Evolutionary conservation across 2,113 vertebrate genomes (phyloP).

Genomic region (Montifringilla adamsi): DNA sequence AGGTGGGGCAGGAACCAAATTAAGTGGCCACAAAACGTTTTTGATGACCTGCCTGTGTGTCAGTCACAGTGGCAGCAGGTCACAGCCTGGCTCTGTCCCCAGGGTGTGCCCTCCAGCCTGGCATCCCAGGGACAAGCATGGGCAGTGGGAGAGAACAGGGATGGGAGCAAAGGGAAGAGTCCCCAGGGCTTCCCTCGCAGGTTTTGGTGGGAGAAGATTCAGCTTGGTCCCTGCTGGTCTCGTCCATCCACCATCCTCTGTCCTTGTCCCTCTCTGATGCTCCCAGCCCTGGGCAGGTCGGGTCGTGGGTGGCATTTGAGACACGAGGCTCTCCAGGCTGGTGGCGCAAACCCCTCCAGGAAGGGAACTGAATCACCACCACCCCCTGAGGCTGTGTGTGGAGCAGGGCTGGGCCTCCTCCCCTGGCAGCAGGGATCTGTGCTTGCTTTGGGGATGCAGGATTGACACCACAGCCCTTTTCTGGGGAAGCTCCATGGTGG

Average conservation of each 20-base stretch:
- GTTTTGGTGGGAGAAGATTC: background rate
- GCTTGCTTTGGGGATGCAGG: background rate
- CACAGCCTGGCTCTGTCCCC: background rate
- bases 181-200: background rate
- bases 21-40: background rate
- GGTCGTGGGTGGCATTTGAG: background rate
- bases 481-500: background rate
- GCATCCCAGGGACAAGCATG: accelerated
- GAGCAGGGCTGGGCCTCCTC: background rate
- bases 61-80: background rate
- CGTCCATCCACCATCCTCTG: too few species aligned
- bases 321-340: background rate
- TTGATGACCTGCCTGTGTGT: accelerated
- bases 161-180: background rate
- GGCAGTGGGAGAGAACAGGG: background rate
- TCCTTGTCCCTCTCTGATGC: accelerated
- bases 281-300: accelerated
- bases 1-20: background rate
- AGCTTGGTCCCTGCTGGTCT: background rate
- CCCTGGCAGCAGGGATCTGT: background rate
- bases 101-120: background rate
- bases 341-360: background rate
- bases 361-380: background rate
- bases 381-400: background rate
- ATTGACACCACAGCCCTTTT: background rate